Base-by-base conservation (phyloP, 2,797 vertebrate genomes). In the Bryconaethiops microstoma region DNA sequence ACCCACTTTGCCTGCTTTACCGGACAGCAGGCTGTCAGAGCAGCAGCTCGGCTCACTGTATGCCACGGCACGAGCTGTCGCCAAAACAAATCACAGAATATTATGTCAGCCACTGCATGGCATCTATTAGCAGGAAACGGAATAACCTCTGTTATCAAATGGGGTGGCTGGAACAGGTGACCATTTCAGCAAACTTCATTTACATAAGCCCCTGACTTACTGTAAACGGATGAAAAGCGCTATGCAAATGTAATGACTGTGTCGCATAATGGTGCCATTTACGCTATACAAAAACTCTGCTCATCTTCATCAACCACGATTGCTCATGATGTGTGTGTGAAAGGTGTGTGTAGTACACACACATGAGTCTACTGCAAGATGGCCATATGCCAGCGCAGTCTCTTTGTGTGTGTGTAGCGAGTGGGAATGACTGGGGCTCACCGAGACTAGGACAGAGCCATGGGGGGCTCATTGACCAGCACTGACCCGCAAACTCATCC, bases 21-120 rank as follows among this genome's bases (percentile, higher is more conserved):
- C 78, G 0, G 88, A 76, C 59, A 90, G 93, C 59, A 94, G 75
- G 79, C 92, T 94, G 3, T 96, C 95, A 12, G 93, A 92, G 60
- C 96, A 96, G 86, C 96, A 98, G 78, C 86, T 93, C 1, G 91
- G 91, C 74, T 96, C 95, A 83, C 92, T 93, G 4, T 95, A 97
- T 75, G 96, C 97, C 69, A 97, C 94, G 64, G 96, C 97, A 83
- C 96, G 95, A 60, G 96, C 96, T 98, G 75, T 76, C 0, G 72
- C 48, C 55, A 55, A 76, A 77, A 78, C 13, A 40, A 64, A 21
- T 25, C 59, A 70, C 23, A 35, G 39, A 4, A 42, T 75, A 76
- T 57, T 55, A 71, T 25, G 42, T 40, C 10, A 62, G 42, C 55
- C 23, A 21, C 39, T 42, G 14, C 4, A 14, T 7, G 7, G 5